These are phyloP conservation scores for Phrynocephalus vlangalii DNA, from an alignment of 2,797 vertebrate species.

Conservation along the genomic window DNA sequence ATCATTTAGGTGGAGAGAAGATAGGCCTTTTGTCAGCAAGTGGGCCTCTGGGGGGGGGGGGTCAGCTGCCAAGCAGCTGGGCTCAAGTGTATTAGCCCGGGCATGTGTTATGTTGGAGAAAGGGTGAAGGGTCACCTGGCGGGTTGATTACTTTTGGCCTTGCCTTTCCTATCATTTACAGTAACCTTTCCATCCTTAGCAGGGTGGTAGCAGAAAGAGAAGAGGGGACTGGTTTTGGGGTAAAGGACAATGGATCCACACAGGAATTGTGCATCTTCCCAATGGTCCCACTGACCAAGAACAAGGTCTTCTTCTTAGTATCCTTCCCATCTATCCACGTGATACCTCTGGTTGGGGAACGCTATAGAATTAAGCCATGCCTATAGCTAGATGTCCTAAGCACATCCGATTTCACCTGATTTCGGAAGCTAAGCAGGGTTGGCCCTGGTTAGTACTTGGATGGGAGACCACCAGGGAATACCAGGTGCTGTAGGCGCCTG, in stretches of 20 bases:
- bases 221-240: neutral
- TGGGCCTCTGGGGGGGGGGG: constrained; percentile 75
- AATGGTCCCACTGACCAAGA: too few relatives aligned
- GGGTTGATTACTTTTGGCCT: constrained; percentile 63
- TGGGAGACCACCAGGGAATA: too few relatives aligned
- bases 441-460: too few relatives aligned
- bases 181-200: constrained; percentile 49
- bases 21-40: constrained; percentile 86
- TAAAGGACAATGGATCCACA: fast-evolving
- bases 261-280: neutral
- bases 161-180: constrained; percentile 37
- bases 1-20: constrained; percentile 92
- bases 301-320: too few relatives aligned
- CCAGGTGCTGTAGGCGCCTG: too few relatives aligned
- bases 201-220: neutral
- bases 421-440: too few relatives aligned
- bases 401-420: too few relatives aligned
- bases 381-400: too few relatives aligned
- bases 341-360: too few relatives aligned
- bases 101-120: constrained; percentile 34
- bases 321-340: too few relatives aligned
- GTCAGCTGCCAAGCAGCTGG: constrained; percentile 64
- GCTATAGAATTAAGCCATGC: too few relatives aligned
- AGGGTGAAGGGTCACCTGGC: constrained; percentile 52
- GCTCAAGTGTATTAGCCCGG: constrained; percentile 47